Percentiles rank a stretch among this genome's conserved stretches.
Evolutionary conservation across 2,888 invertebrate genomes (phyloP).

Genomic region (Salticus scenicus): DNA sequence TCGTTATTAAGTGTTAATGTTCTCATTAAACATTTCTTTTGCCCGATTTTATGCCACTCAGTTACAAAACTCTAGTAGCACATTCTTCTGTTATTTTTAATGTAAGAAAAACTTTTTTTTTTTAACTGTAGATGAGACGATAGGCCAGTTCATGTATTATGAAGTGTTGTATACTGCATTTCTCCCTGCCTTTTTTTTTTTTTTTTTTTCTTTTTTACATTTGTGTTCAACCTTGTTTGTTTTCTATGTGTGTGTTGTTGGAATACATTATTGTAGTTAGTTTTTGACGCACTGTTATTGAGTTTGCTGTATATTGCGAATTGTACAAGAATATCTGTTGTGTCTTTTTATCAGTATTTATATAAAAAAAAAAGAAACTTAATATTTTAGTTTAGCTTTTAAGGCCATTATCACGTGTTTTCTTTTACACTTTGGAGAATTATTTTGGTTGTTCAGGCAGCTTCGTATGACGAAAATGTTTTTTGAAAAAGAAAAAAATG

Average conservation of each 20-base stretch:
- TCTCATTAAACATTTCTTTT: too few relatives aligned
- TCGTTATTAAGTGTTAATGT: too few relatives aligned
- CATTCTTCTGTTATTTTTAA: slow-evolving; percentile 4
- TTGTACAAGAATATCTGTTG: slow-evolving; percentile 13
- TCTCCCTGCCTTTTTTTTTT: slow-evolving; percentile 15
- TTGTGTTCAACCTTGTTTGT: background rate
- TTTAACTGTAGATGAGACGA: background rate
- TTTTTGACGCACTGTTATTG: background rate
- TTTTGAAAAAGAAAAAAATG: slow-evolving; percentile 1
- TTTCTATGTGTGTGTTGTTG: slow-evolving; percentile 1
- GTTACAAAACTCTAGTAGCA: background rate
- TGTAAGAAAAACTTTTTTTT: background rate
- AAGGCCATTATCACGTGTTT: slow-evolving; percentile 4
- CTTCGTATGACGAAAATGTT: slow-evolving; percentile 13
- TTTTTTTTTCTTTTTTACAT: too few relatives aligned
- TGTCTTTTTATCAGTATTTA: slow-evolving; percentile 12
- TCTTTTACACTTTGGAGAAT: slow-evolving; percentile 9
- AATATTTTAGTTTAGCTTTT: slow-evolving; percentile 6
- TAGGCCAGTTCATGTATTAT: background rate
- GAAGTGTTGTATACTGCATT: background rate
- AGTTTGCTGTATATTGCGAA: slow-evolving; percentile 14
- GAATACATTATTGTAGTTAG: slow-evolving; percentile 3
- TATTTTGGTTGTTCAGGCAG: slow-evolving; percentile 13
- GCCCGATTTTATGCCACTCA: too few relatives aligned
- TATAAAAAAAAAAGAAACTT: too few relatives aligned